Base-by-base conservation (phyloP, 2,888 invertebrate species). In the Eurois occulta region DNA sequence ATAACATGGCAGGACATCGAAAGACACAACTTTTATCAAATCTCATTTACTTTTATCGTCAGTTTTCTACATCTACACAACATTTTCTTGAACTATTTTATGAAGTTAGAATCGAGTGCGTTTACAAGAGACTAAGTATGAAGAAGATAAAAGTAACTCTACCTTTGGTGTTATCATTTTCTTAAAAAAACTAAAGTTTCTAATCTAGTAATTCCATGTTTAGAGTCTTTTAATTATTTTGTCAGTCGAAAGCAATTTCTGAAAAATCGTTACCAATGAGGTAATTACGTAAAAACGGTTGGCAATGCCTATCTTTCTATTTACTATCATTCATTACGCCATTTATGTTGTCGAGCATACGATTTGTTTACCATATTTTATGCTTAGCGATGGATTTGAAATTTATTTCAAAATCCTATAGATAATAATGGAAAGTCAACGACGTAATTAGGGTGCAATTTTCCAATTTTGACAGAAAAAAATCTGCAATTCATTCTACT, bases 61-160 rank as follows among this genome's bases (percentile, higher is more conserved):
- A n/a, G 10, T 58, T 69, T 46, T 52, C 60, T 58, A 24, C 52
- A 46, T 52, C 60, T 58, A 24, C 52, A 46, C 32, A 66, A 67
- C 43, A 67, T 79, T 60, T 66, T 46, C 13, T 24, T 38, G 21
- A 70, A 75, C 24, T 28, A 65, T 48, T 70, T 75, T 52, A 32
- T 46, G 46, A 65, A 58, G n/a, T 66, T 72, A 18, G 32, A 62
- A 68, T 28, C 46, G n/a, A 77, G 28, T 43, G n/a, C 58, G 58
- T 75, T 75, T 8, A 7, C 4, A 28, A 10, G 24, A 62, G 52
- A 74, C 32, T 48, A 21, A 10, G 1, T 21, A 32, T 32, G 32
- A 74, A 75, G 13, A 62, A 32, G 16, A 48, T 74, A 32, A n/a
- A 38, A 6, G 13, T 32, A 62, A 48, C 46, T 28, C n/a, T 72